phyloP scores from a whole-genome alignment of 2,113 vertebrate genomes.

The Grammomys dolichurus region DNA sequence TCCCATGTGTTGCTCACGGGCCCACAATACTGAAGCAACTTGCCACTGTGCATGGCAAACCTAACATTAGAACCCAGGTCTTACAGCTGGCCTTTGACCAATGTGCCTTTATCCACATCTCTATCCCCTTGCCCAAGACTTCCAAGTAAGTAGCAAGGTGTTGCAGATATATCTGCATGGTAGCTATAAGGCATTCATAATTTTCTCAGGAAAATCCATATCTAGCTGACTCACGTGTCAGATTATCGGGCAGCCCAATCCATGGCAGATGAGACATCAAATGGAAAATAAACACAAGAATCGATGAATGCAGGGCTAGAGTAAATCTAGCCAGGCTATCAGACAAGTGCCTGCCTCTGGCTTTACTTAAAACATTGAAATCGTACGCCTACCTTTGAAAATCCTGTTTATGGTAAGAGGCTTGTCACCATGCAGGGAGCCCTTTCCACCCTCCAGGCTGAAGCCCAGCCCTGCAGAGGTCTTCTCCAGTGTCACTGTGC shows the following conservation, averaged over 20 bases:
- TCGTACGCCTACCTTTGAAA: slow-evolving; percentile 90
- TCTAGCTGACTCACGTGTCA: neutral
- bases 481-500: slow-evolving; percentile 91
- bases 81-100: too few relatives aligned
- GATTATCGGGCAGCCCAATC: neutral
- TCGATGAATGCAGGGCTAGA: too few relatives aligned
- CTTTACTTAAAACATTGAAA: neutral
- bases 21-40: neutral
- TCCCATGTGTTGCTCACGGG: neutral
- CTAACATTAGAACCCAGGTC: neutral
- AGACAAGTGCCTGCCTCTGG: neutral
- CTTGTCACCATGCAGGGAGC: slow-evolving; percentile 94
- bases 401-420: slow-evolving; percentile 93
- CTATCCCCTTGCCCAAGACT: neutral
- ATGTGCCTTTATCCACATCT: too few relatives aligned
- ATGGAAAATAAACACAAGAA: neutral
- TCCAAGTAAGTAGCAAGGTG: neutral
- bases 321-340: neutral
- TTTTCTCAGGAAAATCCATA: neutral
- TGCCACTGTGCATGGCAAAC: rapidly evolving
- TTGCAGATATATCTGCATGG: rapidly evolving
- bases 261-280: neutral
- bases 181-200: neutral
- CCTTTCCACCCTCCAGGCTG: slow-evolving; percentile 96
- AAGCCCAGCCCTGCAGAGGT: slow-evolving; percentile 94